These are phyloP conservation scores for Illadopsis cleaveri DNA, from an alignment of 2,113 vertebrate genomes.

Conservation along the genomic window DNA sequence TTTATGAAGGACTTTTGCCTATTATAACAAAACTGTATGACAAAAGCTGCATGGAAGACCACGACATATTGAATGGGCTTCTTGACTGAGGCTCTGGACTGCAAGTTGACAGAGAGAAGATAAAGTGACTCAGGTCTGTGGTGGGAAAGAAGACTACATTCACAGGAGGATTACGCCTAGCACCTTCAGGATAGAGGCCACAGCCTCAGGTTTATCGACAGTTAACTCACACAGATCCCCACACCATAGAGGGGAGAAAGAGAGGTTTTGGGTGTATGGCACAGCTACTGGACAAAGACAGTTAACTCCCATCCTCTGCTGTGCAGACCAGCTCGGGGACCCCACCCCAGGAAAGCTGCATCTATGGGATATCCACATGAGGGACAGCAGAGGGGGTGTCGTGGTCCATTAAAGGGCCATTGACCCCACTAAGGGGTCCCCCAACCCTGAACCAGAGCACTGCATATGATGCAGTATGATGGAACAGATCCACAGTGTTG, in stretches of 20 bases:
- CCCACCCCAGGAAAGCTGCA: background rate
- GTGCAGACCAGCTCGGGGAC: background rate
- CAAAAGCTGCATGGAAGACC: background rate
- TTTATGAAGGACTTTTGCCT: background rate
- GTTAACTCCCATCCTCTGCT: background rate
- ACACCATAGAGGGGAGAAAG: background rate
- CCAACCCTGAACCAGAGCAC: too few relatives aligned
- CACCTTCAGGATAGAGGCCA: background rate
- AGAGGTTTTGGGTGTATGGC: background rate
- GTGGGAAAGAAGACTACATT: background rate
- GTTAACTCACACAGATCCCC: background rate
- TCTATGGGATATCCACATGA: background rate
- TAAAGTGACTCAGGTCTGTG: background rate
- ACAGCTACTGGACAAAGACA: background rate
- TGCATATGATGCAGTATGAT: too few relatives aligned
- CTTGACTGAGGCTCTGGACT: background rate
- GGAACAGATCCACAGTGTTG: too few relatives aligned
- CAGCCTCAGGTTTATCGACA: background rate
- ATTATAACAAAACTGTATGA: background rate
- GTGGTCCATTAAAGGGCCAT: too few relatives aligned
- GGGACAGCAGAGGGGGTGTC: background rate
- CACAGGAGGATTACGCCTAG: background rate
- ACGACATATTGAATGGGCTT: background rate
- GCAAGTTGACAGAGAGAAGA: background rate
- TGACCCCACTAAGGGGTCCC: too few relatives aligned